phyloP scores from a whole-genome alignment of 2,888 invertebrate genomes.

The Agonopterix alstromeriana region DNA sequence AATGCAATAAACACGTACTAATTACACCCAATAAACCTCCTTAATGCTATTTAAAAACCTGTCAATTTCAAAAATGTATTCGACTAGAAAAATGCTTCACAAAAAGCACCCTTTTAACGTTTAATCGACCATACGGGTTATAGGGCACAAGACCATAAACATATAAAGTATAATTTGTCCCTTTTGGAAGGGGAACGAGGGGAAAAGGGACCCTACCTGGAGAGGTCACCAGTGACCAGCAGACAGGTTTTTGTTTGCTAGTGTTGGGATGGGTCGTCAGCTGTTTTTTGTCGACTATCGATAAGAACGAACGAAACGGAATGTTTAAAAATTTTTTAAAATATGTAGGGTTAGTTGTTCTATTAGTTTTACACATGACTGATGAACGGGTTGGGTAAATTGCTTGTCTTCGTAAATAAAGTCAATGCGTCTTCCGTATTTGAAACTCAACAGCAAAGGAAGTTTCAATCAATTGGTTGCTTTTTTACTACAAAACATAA shows the following conservation, averaged over 20 bases:
- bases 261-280: slow-evolving; percentile 28
- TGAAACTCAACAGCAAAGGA: no score
- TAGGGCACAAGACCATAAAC: slow-evolving; percentile 15
- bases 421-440: no score
- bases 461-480: no score
- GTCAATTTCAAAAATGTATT: no score
- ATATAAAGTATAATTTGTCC: slow-evolving; percentile 34
- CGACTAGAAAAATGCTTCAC: slow-evolving; percentile 6
- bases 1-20: no score
- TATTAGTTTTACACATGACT: no score
- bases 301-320: background rate
- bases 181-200: slow-evolving; percentile 9
- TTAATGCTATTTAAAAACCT: background rate
- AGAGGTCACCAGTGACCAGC: slow-evolving; percentile 52
- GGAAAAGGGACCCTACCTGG: slow-evolving; percentile 35
- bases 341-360: no score
- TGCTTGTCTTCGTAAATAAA: no score
- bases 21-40: no score
- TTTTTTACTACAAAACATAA: no score
- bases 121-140: slow-evolving; percentile 13
- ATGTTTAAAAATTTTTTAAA: no score
- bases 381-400: no score
- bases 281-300: slow-evolving; percentile 27
- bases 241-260: slow-evolving; percentile 59
- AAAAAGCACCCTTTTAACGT: slow-evolving; percentile 14